Percentiles rank a stretch among this genome's conserved stretches.
phyloP scores from a whole-genome alignment of 2,797 vertebrate species.

The Lophotriccus pileatus region DNA sequence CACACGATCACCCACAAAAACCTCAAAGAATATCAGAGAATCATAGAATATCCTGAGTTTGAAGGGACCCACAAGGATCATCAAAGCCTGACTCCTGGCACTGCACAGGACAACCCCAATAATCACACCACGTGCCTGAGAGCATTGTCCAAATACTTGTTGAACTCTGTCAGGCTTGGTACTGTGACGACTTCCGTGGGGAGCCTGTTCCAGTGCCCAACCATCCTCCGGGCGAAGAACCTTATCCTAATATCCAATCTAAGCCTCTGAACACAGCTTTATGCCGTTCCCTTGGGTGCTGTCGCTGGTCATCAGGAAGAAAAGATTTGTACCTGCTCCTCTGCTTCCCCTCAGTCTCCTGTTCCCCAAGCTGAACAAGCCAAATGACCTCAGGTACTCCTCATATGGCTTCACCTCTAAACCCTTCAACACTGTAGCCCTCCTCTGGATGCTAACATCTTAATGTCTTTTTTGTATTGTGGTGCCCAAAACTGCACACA shows the following conservation, averaged over 20 bases:
- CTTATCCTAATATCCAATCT: background rate
- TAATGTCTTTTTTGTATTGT: background rate
- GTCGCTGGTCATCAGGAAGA: background rate
- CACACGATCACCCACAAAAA: rapidly evolving
- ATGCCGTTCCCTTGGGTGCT: background rate
- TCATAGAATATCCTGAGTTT: background rate
- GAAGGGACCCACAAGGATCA: background rate
- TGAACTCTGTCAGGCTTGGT: background rate
- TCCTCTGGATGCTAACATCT: background rate
- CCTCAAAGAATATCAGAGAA: background rate
- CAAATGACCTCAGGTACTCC: rapidly evolving
- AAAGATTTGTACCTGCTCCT: background rate
- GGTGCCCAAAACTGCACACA: background rate
- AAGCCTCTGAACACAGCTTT: background rate
- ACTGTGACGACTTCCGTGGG: background rate
- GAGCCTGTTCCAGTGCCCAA: background rate
- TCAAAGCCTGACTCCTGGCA: background rate
- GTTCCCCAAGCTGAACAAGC: background rate
- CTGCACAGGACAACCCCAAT: background rate
- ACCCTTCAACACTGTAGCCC: too few species aligned
- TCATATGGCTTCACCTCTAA: background rate
- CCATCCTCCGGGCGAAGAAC: background rate
- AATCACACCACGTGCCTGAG: background rate
- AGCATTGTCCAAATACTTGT: background rate
- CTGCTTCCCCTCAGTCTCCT: background rate